Evolutionary conservation across 1,140 invertebrate genomes (phyloP), one percentile per base, ranked within the genome.

Genomic region (Drosophila burlai): DNA sequence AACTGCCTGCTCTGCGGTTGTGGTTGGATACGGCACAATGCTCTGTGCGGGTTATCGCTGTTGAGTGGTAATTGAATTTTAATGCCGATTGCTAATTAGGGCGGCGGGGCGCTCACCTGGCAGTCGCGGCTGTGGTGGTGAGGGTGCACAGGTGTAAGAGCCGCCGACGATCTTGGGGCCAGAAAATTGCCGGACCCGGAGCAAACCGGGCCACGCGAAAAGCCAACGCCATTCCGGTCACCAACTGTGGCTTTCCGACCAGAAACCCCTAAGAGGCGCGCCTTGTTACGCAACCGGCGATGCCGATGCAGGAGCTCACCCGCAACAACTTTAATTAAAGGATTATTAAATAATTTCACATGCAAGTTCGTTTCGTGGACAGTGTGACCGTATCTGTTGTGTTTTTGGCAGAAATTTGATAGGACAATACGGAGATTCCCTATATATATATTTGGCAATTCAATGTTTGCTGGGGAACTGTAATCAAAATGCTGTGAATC

Each of bases 231-330:
- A 84, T 84, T 42, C 38, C 43, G 24, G 9, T 24, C 47, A 43
- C 11, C n/a, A 38, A 55, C 26, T 43, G 18, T 24, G 21, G 21
- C 21, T 24, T 34, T 43, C 13, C n/a, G 42, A 38, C 34, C 59
- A 55, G 40, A 46, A 34, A 50, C 31, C 45, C 55, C 50, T 9
- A 52, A 54, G 49, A 59, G 34, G 52, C 24, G 65, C 6, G 61
- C 46, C 59, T 46, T 83, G 63, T 87, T 89, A 89, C 81, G 83
- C 83, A 87, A 89, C 80, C 72, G 78, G 76, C 67, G 73, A 81
- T 55, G 83, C 79, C 79, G 58, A 86, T 66, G 71, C 84, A 89
- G 81, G 84, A 83, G 72, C 65, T 76, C 72, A 61, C 47, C 76
- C 66, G 50, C 65, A 59, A 46, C 50, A 68, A 66, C 54, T 43